These are phyloP conservation scores for Callipepla californica DNA, from an alignment of 2,113 vertebrate species.

Conservation along the genomic window DNA sequence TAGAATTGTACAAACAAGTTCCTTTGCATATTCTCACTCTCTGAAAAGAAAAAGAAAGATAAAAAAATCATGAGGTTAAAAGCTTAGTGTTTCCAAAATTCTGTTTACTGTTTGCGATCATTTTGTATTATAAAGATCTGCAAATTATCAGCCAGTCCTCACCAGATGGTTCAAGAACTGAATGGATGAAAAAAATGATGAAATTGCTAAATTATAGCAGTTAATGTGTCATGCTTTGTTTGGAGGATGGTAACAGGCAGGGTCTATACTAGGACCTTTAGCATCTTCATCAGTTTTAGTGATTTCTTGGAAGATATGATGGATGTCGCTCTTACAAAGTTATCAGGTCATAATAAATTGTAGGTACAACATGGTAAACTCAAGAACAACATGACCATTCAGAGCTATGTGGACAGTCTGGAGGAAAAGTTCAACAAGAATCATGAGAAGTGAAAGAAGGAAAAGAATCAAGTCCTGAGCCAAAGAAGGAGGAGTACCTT, in stretches of 20 bases:
- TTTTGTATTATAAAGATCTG: not conserved
- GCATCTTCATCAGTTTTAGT: not conserved
- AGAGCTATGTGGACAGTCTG: not conserved
- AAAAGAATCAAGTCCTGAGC: not conserved
- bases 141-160: not conserved
- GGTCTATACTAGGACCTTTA: not conserved
- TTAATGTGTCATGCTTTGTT: not conserved
- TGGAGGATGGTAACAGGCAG: not conserved
- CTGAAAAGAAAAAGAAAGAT: not conserved
- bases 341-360: not conserved
- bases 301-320: not conserved
- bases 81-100: not conserved
- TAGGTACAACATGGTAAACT: fast-evolving
- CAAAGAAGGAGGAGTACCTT: not conserved
- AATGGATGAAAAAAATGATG: not conserved
- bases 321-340: not conserved
- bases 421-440: not conserved
- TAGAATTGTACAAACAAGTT: not conserved
- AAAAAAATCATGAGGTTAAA: not conserved
- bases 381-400: no score
- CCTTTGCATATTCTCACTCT: not conserved
- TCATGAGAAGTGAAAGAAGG: not conserved
- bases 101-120: not conserved
- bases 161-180: not conserved
- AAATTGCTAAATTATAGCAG: fast-evolving